Evolutionary conservation across 2,797 vertebrate species (phyloP), one percentile per base, ranked within the genome.

Genomic region (Dallia pectoralis): DNA sequence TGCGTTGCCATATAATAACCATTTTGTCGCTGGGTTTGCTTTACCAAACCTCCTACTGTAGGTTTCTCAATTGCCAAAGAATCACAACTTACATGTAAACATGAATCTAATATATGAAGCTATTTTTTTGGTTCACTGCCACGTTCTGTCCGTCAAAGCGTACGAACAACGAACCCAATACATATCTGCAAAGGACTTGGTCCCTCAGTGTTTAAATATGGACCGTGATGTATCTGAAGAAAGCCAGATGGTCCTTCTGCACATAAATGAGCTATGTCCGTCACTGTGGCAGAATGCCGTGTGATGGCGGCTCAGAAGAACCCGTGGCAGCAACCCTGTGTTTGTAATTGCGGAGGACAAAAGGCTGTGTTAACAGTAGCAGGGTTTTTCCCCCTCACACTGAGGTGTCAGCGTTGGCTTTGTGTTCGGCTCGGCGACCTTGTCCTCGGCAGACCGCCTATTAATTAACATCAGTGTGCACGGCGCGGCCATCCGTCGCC

Each of bases 341-440:
- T 18, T 32, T 65, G 51, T 40, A 18, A 67, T 18, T 64, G 70
- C 71, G 75, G 53, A 69, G 82, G 79, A 86, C 77, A 83, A 81
- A 73, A 59, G 79, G 74, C 67, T 73, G 74, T 73, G 76, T 74
- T 51, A 32, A 53, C 29, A 78, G 83, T 83, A 84, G 77, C 82
- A 67, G 83, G 72, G 70, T 78, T 78, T 81, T 80, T 72, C 75
- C 14, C 71, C 81, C 83, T 48, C 81, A 74, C 76, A 75, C 73
- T 75, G 74, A 84, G 82, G 81, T 86, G 85, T 87, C 86, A 80
- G 79, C 78, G 81, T 80, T 33, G 40, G 78, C 83, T 62, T 84
- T 86, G 86, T 87, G 81, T 88, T 86, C 85, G 80, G 81, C 81
- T 81, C 77, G 72, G 80, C 76, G 88, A 91, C 90, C 89, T 91